These are phyloP conservation scores for Hydropsyche betteni DNA, from an alignment of 2,888 invertebrate genomes.

Conservation along the genomic window DNA sequence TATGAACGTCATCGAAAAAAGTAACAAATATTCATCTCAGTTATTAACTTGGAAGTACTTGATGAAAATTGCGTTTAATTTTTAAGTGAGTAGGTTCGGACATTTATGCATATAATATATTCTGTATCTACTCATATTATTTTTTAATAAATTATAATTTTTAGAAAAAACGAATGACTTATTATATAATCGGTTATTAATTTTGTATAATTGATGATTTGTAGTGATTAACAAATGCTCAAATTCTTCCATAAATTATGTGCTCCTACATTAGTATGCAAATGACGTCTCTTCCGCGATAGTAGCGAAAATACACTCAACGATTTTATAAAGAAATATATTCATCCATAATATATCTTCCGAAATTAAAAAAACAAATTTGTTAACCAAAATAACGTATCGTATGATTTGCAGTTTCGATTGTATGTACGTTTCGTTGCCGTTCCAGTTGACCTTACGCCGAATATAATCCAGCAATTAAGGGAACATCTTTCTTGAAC, in stretches of 20 bases:
- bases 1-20: too few relatives aligned
- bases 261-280: slow-evolving; percentile 4
- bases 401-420: slow-evolving; percentile 7
- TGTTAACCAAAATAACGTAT: not conserved
- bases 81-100: too few relatives aligned
- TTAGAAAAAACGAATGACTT: not conserved
- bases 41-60: too few relatives aligned
- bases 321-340: not conserved
- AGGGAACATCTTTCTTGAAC: slow-evolving; percentile 14
- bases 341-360: not conserved
- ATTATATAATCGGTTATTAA: slow-evolving; percentile 18
- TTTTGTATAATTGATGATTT: slow-evolving; percentile 26
- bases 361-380: slow-evolving; percentile 12
- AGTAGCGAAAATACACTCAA: not conserved
- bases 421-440: not conserved
- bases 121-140: too few relatives aligned
- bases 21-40: too few relatives aligned
- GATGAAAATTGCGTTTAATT: too few relatives aligned
- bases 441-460: slow-evolving; percentile 10
- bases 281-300: not conserved
- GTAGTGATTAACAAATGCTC: slow-evolving; percentile 5
- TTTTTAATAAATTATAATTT: too few relatives aligned
- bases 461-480: slow-evolving; percentile 15
- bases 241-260: not conserved
- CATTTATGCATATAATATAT: too few relatives aligned